phyloP scores from a whole-genome alignment of 1,140 invertebrate species.

The Bombus consobrinus region DNA sequence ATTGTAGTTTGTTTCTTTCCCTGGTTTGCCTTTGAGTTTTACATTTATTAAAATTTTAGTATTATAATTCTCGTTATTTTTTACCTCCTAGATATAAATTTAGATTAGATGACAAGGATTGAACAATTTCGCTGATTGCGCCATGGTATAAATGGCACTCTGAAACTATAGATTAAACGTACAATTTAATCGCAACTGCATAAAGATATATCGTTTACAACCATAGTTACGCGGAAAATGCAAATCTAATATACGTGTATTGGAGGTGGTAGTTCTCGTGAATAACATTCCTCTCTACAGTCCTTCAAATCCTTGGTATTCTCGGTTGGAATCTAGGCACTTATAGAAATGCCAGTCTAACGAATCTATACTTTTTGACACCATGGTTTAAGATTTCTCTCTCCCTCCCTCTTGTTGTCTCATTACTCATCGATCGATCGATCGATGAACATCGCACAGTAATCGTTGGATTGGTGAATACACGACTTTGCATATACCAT shows the following conservation, averaged over 20 bases:
- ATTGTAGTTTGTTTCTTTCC: too few species aligned
- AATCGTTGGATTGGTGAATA: not conserved
- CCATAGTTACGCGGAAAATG: constrained; percentile 5
- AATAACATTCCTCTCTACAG: not conserved
- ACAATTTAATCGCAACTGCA: not conserved
- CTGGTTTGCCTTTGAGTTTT: too few species aligned
- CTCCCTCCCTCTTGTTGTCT: not conserved
- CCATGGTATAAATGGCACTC: too few species aligned
- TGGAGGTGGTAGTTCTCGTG: not conserved
- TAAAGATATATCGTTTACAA: not conserved
- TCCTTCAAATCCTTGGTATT: not conserved
- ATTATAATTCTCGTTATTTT: too few species aligned
- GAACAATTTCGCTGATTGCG: too few species aligned
- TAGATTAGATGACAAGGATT: too few species aligned
- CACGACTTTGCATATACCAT: not conserved
- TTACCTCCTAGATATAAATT: too few species aligned
- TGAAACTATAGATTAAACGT: not conserved
- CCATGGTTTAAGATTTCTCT: not conserved
- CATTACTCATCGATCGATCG: not conserved
- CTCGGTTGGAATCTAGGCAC: not conserved
- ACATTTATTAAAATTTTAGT: too few species aligned
- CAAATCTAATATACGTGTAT: constrained; percentile 1
- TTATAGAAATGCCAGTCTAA: not conserved
- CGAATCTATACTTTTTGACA: not conserved
- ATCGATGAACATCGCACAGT: not conserved